Conservation (phyloP, 2,797 vertebrate genomes). For the Erpetoichthys calabaricus region DNA sequence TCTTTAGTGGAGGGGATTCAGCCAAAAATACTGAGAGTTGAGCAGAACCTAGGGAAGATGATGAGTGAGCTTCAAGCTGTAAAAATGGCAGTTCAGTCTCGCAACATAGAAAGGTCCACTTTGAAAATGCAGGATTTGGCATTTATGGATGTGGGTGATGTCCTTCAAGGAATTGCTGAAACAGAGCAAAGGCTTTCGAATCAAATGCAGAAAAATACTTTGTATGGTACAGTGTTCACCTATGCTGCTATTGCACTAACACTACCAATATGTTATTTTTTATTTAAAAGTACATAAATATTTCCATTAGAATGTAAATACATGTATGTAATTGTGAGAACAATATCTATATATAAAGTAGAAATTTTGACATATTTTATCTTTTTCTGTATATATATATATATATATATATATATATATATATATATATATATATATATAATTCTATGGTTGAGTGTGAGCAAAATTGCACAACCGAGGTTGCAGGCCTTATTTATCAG, state of each 20-base stretch:
- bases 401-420: no score
- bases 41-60: slow-evolving; percentile 44
- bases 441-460: no score
- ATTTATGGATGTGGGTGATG: slow-evolving; percentile 34
- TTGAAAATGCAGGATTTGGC: slow-evolving; percentile 27
- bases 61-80: slow-evolving; percentile 42
- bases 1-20: slow-evolving; percentile 52
- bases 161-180: slow-evolving; percentile 54
- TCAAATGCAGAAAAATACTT: slow-evolving; percentile 54
- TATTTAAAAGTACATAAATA: slow-evolving; percentile 56
- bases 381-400: no score
- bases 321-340: no score
- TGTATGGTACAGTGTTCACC: slow-evolving; percentile 63
- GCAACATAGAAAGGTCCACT: slow-evolving; percentile 8
- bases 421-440: no score
- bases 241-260: slow-evolving; percentile 59
- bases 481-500: no score
- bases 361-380: no score
- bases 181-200: slow-evolving; percentile 59
- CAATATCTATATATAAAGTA: no score
- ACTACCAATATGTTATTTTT: slow-evolving; percentile 66
- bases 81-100: slow-evolving; percentile 33
- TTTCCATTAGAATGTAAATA: no score
- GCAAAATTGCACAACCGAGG: no score
- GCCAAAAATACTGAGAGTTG: slow-evolving; percentile 53